Evolutionary conservation across 2,113 vertebrate species (phyloP), one percentile per base, ranked within the genome.

Genomic region (Elgaria multicarinata): DNA sequence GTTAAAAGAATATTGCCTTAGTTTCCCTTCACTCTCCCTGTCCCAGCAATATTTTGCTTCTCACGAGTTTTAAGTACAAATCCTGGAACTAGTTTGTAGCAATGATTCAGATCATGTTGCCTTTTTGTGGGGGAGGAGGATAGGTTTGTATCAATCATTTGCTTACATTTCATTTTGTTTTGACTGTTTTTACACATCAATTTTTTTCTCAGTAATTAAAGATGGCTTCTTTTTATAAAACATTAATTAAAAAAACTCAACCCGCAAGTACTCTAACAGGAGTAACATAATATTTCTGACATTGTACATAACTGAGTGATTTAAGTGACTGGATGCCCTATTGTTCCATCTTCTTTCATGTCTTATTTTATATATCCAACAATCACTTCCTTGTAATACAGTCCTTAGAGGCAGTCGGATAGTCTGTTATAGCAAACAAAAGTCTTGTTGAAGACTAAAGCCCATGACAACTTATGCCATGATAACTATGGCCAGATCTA

Each of bases 181-280:
- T 82, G 82, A 66, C 14, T 16, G 6, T 67, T 83, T 33, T 66
- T 44, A 46, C 78, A 85, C 58, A 2, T 26, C 83, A 3, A 50
- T 6, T 7, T 79, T 22, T 12, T 26, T 12, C 84, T 89, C 58
- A 74, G 42, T 42, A 44, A 62, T 36, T 53, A 90, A 93, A 90
- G 22, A 5, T 91, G 44, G 71, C 16, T 66, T 64, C 16, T 20
- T 62, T 62, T 16, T 39, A n/a, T 33, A 33, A 69, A 86, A 66
- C 50, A 84, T 87, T 58, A 3, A 53, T 12, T 2, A 44, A 89
- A 91, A 50, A 50, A 50, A 50, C 3, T 5, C 3, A 77, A 66
- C 4, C 39, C 33, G 72, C 46, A 0, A 0, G 87, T 42, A 26
- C 74, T 67, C 80, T 89, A 44, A 2, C 5, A 42, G 81, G 85